Percentiles rank a stretch among this genome's conserved stretches.
phyloP scores from a whole-genome alignment of 2,113 vertebrate species.

The Asarcornis scutulata region DNA sequence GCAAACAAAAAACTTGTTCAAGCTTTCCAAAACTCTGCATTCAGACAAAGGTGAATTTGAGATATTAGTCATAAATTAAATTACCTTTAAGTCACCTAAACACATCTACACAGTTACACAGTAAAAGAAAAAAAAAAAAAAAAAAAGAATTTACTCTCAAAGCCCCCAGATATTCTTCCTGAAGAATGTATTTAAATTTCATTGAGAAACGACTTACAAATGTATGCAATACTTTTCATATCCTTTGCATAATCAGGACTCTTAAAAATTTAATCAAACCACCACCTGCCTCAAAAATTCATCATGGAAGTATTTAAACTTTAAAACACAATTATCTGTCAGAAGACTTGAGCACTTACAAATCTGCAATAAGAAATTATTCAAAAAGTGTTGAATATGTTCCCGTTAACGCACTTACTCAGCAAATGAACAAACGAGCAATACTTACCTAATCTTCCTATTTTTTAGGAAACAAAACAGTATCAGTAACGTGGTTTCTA shows the following conservation, averaged over 20 bases:
- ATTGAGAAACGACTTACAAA: slow-evolving; percentile 20
- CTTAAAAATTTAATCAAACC: slow-evolving; percentile 57
- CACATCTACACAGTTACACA: neutral
- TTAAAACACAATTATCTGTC: slow-evolving; percentile 40
- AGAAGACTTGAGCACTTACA: neutral
- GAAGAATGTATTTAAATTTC: neutral
- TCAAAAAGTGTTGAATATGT: neutral
- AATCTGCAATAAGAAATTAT: neutral
- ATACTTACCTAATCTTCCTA: fast-evolving
- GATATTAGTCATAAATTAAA: neutral
- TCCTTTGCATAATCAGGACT: slow-evolving; percentile 16
- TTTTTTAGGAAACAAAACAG: neutral
- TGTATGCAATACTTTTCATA: neutral
- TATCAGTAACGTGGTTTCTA: neutral
- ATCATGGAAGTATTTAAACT: slow-evolving; percentile 53
- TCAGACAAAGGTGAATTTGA: neutral
- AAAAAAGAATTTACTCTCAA: neutral
- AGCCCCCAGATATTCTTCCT: neutral
- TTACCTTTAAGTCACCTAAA: neutral
- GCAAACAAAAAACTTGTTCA: neutral
- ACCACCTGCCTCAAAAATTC: slow-evolving; percentile 43
- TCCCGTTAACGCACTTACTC: neutral
- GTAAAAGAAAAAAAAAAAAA: neutral
- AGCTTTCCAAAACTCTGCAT: neutral
- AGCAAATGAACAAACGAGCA: neutral